Conservation (phyloP, 2,113 vertebrate genomes). For the Scophthalmus maximus region DNA sequence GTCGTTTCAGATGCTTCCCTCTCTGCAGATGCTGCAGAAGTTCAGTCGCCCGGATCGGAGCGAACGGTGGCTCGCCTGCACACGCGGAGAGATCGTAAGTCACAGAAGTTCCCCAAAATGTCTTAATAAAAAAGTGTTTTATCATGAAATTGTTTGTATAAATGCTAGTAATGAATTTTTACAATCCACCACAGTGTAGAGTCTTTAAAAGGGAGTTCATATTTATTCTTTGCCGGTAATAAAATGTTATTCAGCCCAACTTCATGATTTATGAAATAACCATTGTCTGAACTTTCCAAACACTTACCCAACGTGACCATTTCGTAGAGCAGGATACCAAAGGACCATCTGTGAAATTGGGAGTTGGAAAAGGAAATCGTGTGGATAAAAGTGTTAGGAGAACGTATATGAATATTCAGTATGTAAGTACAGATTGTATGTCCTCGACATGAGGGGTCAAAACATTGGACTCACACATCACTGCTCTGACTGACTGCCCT, state of each 20-base stretch:
- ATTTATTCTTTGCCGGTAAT: no score
- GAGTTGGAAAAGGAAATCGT: not conserved
- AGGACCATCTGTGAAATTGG: slow-evolving; percentile 90
- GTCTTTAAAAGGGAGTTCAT: no score
- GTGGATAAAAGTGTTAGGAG: not conserved
- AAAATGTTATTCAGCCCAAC: no score
- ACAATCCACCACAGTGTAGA: no score
- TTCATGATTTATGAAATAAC: not conserved
- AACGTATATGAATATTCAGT: no score
- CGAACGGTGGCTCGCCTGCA: slow-evolving; percentile 91
- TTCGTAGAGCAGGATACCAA: slow-evolving; percentile 93
- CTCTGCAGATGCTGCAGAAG: slow-evolving; percentile 90
- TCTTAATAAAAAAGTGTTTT: no score
- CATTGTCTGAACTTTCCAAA: not conserved
- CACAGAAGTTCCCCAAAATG: not conserved
- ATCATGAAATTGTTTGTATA: no score
- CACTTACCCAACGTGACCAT: slow-evolving; percentile 92
- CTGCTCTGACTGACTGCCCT: slow-evolving; percentile 77
- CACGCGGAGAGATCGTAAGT: no score
- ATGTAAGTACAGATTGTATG: no score
- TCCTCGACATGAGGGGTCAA: no score
- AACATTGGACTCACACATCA: slow-evolving; percentile 91
- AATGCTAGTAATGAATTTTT: no score
- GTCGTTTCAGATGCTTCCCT: slow-evolving; percentile 84
- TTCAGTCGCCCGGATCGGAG: slow-evolving; percentile 81